A percentile compares a stretch with the other conserved stretches of the same genome.
phyloP scores from a whole-genome alignment of 2,113 vertebrate species.

The Petrocephalus zakoni region DNA sequence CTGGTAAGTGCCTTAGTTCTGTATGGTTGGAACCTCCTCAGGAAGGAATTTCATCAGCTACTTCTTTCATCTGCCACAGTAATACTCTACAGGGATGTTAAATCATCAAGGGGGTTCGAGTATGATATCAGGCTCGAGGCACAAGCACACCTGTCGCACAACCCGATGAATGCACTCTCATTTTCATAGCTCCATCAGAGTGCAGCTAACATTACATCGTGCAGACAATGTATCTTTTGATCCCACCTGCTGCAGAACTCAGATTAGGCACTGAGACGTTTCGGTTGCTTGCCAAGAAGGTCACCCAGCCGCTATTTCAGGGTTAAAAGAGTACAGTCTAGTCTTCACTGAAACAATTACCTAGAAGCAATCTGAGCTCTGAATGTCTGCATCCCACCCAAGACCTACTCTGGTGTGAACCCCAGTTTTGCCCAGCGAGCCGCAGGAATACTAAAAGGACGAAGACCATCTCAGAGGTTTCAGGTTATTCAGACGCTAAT shows the following conservation, averaged over 20 bases:
- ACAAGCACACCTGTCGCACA: background rate
- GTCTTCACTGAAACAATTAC: background rate
- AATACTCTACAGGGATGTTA: background rate
- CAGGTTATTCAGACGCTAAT: conserved; percentile 14
- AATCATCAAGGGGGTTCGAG: background rate
- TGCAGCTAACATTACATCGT: background rate
- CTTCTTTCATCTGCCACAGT: background rate
- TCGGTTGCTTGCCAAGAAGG: background rate
- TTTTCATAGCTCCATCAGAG: background rate
- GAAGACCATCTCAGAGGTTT: background rate
- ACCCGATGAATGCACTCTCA: background rate
- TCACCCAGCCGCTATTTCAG: background rate
- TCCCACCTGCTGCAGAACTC: background rate
- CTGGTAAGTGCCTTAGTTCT: background rate
- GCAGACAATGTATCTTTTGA: background rate
- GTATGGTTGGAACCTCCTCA: background rate
- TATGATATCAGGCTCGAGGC: background rate
- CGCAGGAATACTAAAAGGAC: conserved; percentile 11
- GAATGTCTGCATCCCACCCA: background rate
- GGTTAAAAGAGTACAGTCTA: background rate
- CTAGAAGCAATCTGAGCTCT: background rate
- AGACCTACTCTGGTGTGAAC: background rate
- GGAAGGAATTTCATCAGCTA: background rate
- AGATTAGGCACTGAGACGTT: background rate
- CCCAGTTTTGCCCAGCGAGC: background rate